phyloP scores from a whole-genome alignment of 2,797 vertebrate species.

The Sebastes itinus region DNA sequence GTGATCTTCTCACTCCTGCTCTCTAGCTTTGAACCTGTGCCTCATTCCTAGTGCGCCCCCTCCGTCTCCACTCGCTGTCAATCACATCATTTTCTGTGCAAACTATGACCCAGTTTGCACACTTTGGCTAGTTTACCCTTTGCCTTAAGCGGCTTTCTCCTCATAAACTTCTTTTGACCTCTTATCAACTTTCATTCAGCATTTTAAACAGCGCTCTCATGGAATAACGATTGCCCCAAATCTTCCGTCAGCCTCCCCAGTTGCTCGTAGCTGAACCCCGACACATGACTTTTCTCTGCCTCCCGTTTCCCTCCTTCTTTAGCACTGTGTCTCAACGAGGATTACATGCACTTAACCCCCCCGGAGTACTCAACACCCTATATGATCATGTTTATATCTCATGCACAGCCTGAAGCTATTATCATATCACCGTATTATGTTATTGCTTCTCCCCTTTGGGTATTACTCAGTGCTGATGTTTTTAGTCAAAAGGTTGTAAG shows the following conservation, averaged over 20 bases:
- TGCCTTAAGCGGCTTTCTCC: conserved; percentile 7
- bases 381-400: conserved; percentile 63
- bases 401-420: conserved; percentile 64
- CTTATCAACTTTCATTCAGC: conserved; percentile 30
- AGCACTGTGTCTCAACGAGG: conserved; percentile 32
- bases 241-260: conserved; percentile 15
- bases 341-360: conserved; percentile 65
- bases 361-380: conserved; percentile 36
- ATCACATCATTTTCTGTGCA: conserved; percentile 36
- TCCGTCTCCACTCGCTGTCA: conserved; percentile 41
- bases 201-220: conserved; percentile 16
- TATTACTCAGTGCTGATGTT: conserved; percentile 58
- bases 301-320: conserved; percentile 14
- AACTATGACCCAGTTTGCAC: conserved; percentile 22
- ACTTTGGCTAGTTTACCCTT: conserved; percentile 9
- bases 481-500: conserved; percentile 64
- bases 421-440: conserved; percentile 60
- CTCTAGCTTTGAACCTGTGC: conserved; percentile 51
- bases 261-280: conserved; percentile 54
- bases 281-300: conserved; percentile 50
- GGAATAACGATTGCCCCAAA: neutral
- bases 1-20: conserved; percentile 41
- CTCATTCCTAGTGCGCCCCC: conserved; percentile 41
- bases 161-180: conserved; percentile 22
- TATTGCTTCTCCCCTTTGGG: conserved; percentile 45